Evolutionary conservation across 2,113 vertebrate species (phyloP).

Genomic region (Phalacrocorax aristotelis): DNA sequence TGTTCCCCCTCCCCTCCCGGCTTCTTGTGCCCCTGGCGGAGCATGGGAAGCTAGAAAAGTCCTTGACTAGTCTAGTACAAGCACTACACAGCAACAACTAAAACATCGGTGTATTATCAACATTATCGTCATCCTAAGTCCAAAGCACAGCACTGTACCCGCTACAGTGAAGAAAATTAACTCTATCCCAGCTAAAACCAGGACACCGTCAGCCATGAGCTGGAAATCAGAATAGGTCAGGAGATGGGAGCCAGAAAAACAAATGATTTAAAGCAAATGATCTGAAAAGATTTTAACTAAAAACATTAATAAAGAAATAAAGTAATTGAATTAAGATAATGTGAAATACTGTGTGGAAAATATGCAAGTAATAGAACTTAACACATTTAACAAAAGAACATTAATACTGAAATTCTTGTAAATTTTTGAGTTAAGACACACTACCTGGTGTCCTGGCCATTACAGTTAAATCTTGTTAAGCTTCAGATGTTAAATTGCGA

Average conservation of each 20-base stretch:
- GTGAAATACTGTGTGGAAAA: not conserved
- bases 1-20: too few species aligned
- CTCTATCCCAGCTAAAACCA: too few species aligned
- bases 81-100: too few species aligned
- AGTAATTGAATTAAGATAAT: not conserved
- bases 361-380: not conserved
- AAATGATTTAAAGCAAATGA: not conserved
- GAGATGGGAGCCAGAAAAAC: not conserved
- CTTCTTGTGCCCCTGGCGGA: too few species aligned
- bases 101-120: too few species aligned
- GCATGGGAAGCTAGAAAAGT: too few species aligned
- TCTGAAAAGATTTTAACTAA: not conserved
- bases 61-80: too few species aligned
- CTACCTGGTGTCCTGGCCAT: not conserved
- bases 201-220: not conserved
- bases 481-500: not conserved
- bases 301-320: not conserved
- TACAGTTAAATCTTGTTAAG: not conserved
- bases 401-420: not conserved
- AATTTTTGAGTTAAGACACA: not conserved
- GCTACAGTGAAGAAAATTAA: too few species aligned
- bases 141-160: too few species aligned
- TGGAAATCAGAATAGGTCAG: not conserved
- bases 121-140: too few species aligned
- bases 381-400: not conserved